Evolutionary conservation across 2,888 invertebrate species (phyloP).

Genomic region (Drosophila sordidapex): DNA sequence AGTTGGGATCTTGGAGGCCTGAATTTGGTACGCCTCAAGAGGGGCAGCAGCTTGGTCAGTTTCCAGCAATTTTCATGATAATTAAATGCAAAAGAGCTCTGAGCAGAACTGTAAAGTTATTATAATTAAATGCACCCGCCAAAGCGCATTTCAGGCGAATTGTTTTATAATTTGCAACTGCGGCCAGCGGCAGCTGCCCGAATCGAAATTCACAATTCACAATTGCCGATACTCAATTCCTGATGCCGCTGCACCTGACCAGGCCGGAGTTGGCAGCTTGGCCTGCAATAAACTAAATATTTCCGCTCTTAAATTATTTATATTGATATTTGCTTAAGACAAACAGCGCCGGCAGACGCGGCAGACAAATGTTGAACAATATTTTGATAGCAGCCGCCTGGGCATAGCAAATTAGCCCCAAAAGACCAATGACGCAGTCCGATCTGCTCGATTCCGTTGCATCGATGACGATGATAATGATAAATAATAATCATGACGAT

Average conservation of each 20-base stretch:
- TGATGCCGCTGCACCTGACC: slow-evolving; percentile 52
- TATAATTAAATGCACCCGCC: slow-evolving; percentile 79
- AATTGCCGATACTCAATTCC: slow-evolving; percentile 15
- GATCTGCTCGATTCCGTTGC: slow-evolving; percentile 30
- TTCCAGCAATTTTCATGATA: slow-evolving; percentile 70
- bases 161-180: slow-evolving; percentile 74
- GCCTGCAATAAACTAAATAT: slow-evolving; percentile 83
- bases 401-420: slow-evolving; percentile 76
- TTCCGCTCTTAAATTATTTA: slow-evolving; percentile 82
- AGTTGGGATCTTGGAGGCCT: slow-evolving; percentile 21
- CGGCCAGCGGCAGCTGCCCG: slow-evolving; percentile 51
- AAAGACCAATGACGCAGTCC: slow-evolving; percentile 48
- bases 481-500: slow-evolving; percentile 7
- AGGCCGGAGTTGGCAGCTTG: slow-evolving; percentile 17
- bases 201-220: slow-evolving; percentile 13
- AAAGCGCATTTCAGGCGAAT: slow-evolving; percentile 72
- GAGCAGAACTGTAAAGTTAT: slow-evolving; percentile 61
- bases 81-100: slow-evolving; percentile 70
- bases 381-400: slow-evolving; percentile 72
- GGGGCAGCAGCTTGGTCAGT: slow-evolving; percentile 41
- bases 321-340: slow-evolving; percentile 66
- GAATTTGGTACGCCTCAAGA: slow-evolving; percentile 27
- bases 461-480: slow-evolving; percentile 33
- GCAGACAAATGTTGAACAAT: slow-evolving; percentile 74
- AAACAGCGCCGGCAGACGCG: slow-evolving; percentile 36